Evolutionary conservation across 2,113 vertebrate genomes (phyloP), one percentile per base, ranked within the genome.

Genomic region (Ophthalmolycus amberensis): DNA sequence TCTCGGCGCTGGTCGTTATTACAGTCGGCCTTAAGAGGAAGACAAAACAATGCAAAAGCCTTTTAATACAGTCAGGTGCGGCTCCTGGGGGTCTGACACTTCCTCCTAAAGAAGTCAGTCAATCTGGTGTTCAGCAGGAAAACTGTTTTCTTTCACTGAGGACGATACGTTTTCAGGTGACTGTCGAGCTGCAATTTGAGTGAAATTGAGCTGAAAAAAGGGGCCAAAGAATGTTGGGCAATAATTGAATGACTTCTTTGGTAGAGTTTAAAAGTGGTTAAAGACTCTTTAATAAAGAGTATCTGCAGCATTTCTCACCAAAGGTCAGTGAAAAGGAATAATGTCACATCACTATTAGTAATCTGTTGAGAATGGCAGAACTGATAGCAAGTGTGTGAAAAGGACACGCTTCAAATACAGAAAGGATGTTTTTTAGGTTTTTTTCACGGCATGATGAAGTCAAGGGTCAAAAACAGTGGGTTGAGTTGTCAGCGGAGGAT

Each of bases 1-100:
- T 75, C 80, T 65, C 66, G 54, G 58, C 71, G 79, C 64, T 85
- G 88, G 68, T 84, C 83, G 85, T 91, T 82, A 87, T 81, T 78
- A 69, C 71, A 73, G 88, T 77, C 85, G 77, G 86, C 67, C 80
- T 85, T 74, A 85, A 69, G 82, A 85, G 88, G 87, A 88, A 91
- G 80, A 82, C 89, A 72, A 87, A 93, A 93, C 89, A 93, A 90
- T 85, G 85, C 63, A 34, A 80, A 79, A 77, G 65, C 71, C 67
- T 78, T 85, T 88, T 77, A 63, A 85, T 84, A 42, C 48, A 79
- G 67, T 64, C 83, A 91, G 89, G 88, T 86, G 78, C 84, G 77
- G 69, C 64, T 89, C 72, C 71, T 73, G 69, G 32, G 78, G 73
- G 75, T 56, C 65, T 12, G 15, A 58, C 54, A 34, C 76, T 82